Base-by-base conservation (phyloP, 1,140 invertebrate genomes). In the Chrysomallon squamiferum region DNA sequence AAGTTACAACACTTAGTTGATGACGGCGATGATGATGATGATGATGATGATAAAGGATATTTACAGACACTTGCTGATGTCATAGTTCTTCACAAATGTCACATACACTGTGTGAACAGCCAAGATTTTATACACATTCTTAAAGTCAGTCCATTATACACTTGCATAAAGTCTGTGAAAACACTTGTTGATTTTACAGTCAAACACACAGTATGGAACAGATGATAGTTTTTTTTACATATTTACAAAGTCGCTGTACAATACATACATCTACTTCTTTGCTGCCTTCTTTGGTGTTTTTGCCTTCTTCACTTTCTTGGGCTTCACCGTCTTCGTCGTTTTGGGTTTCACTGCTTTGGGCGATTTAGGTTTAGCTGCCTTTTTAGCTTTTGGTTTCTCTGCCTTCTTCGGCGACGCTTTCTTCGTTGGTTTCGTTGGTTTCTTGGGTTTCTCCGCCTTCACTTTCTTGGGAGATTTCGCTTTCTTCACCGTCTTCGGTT, bases 341-440 rank as follows among this genome's bases (percentile, higher is more conserved):
- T 63, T 62, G 15, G 60, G 47, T n/a, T 41, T 52, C 4, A 33
- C 13, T 29, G 30, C 60, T 27, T 62, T 62, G 6, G 62, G 32
- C 11, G 30, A 9, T n/a, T 60, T 65, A n/a, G 68, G 27, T 33
- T 54, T 54, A 1, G 62, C 49, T 41, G 60, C 60, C 52, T 62
- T 65, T 13, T 43, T 5, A 25, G 64, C 18, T 27, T 52, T 49
- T 3, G 57, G 57, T 27, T 73, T 66, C 25, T 47, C 62, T 64
- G 60, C 54, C 61, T 72, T 70, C 49, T 80, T 77, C 27, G 63
- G 68, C 11, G 72, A 62, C 2, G 69, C 66, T 61, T 71, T 71
- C 32, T 69, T 71, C 22, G 62, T 65, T n/a, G n/a, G n/a, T n/a
- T n/a, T n/a, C 62, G 80, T 71, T 9, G 73, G 65, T 61, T 79